phyloP scores from a whole-genome alignment of 2,888 invertebrate genomes.

The Lochmaea crataegi region DNA sequence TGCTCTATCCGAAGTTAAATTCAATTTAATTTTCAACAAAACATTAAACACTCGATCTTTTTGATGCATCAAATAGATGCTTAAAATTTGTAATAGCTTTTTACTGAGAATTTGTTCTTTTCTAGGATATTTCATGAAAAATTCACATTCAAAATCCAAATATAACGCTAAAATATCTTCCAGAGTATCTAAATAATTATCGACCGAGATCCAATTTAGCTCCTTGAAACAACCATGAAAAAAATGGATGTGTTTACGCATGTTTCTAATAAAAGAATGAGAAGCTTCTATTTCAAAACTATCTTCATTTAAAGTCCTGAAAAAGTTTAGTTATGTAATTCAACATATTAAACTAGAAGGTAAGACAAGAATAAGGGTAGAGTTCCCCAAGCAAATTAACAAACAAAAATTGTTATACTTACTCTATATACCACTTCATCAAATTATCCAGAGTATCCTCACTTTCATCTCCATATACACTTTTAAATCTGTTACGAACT shows the following conservation, averaged over 20 bases:
- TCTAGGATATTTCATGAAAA: constrained; percentile 44
- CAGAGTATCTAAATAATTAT: constrained; percentile 54
- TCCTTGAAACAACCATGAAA: constrained; percentile 50
- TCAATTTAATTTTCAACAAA: constrained; percentile 51
- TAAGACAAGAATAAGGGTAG: neutral
- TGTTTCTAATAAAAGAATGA: constrained; percentile 7
- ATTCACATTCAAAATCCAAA: constrained; percentile 50
- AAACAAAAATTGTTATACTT: constrained; percentile 38
- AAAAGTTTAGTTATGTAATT: constrained; percentile 8
- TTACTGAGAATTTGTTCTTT: constrained; percentile 39
- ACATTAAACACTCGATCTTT: constrained; percentile 53
- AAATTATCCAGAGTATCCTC: constrained; percentile 46
- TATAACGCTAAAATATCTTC: constrained; percentile 53
- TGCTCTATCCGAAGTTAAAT: constrained; percentile 42
- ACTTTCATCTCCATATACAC: constrained; percentile 42
- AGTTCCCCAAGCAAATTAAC: constrained; percentile 4
- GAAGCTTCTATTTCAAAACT: constrained; percentile 14
- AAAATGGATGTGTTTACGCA: constrained; percentile 48
- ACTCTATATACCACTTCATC: constrained; percentile 52
- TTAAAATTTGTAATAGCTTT: constrained; percentile 48
- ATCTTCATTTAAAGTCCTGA: constrained; percentile 18
- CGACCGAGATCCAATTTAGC: constrained; percentile 43
- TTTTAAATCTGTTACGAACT: constrained; percentile 45
- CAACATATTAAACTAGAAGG: neutral
- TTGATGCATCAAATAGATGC: constrained; percentile 49